Conservation (phyloP, 2,888 invertebrate species). For the Salticus scenicus region DNA sequence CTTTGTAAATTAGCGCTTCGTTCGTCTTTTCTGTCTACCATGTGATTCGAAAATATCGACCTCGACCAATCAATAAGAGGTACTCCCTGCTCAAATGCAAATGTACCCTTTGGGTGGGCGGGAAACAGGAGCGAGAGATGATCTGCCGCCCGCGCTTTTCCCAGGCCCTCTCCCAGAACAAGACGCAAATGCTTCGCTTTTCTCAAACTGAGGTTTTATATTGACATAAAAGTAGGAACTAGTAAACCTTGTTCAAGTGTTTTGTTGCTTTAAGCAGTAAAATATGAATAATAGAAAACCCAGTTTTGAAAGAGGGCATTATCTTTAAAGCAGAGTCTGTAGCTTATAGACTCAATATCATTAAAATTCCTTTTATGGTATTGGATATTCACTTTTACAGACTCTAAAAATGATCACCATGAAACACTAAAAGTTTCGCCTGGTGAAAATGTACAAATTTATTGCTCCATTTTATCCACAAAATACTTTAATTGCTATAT, state of each 20-base stretch:
- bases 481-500: too few relatives aligned
- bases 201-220: not conserved
- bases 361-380: too few relatives aligned
- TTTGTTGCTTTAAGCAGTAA: not conserved
- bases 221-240: not conserved
- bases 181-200: not conserved
- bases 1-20: conserved; percentile 30
- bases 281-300: not conserved
- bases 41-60: conserved; percentile 67
- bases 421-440: too few relatives aligned
- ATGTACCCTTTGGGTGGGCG: conserved; percentile 44
- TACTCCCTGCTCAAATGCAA: conserved; percentile 56
- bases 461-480: too few relatives aligned
- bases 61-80: conserved; percentile 66
- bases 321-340: too few relatives aligned
- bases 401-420: too few relatives aligned
- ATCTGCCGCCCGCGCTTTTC: conserved; percentile 10
- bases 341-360: too few relatives aligned
- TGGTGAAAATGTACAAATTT: too few relatives aligned
- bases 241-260: not conserved
- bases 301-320: not conserved
- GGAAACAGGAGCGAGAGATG: conserved; percentile 7
- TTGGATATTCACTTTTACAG: too few relatives aligned
- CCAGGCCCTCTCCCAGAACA: not conserved
- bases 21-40: conserved; percentile 41